phyloP scores from a whole-genome alignment of 1,140 invertebrate genomes.

The Trichoplusia ni region DNA sequence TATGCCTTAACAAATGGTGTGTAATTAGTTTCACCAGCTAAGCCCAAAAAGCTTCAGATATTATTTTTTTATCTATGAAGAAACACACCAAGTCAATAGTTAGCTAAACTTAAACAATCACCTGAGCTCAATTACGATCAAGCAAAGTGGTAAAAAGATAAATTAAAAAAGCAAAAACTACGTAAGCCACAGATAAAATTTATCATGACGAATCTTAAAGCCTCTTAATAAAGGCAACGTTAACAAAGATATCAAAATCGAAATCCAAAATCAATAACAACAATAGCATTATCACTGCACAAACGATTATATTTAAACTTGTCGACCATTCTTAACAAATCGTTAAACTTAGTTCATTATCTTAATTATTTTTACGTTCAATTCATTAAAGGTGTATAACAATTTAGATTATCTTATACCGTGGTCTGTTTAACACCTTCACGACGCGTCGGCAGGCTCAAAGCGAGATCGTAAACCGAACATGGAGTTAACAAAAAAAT shows the following conservation, averaged over 20 bases:
- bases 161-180: neutral
- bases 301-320: slow-evolving; percentile 25
- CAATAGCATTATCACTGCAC: slow-evolving; percentile 24
- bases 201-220: slow-evolving; percentile 6
- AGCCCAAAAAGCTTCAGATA: no score
- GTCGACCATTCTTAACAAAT: slow-evolving; percentile 34
- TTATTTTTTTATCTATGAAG: no score
- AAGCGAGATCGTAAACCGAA: slow-evolving; percentile 63
- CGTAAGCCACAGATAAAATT: neutral
- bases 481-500: slow-evolving; percentile 58
- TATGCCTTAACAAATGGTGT: no score
- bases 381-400: slow-evolving; percentile 60
- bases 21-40: no score
- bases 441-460: slow-evolving; percentile 50
- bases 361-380: slow-evolving; percentile 62
- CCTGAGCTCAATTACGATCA: no score
- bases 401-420: slow-evolving; percentile 58
- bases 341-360: slow-evolving; percentile 43
- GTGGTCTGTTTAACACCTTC: slow-evolving; percentile 61
- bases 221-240: slow-evolving; percentile 10
- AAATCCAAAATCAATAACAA: slow-evolving; percentile 33
- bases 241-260: slow-evolving; percentile 25
- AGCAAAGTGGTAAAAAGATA: no score
- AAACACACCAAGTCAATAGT: no score
- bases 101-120: no score